These are phyloP conservation scores for Cygnus buccinator DNA, from an alignment of 2,113 vertebrate genomes.

Conservation along the genomic window DNA sequence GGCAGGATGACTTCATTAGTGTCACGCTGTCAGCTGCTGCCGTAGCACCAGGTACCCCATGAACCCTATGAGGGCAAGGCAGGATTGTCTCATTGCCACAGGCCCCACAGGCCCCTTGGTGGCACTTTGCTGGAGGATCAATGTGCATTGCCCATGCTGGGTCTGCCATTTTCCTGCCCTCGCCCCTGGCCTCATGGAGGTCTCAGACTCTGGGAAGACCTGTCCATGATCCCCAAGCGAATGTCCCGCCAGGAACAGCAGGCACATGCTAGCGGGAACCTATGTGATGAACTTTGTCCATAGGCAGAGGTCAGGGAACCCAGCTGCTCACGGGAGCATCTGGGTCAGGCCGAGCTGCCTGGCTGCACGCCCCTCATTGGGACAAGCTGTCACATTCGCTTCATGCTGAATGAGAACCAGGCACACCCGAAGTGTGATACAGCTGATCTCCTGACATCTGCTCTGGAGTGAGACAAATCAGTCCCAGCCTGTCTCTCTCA, in stretches of 20 bases:
- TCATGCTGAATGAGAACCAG: background rate
- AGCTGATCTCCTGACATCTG: conserved; percentile 34
- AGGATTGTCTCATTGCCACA: background rate
- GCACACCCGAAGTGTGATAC: background rate
- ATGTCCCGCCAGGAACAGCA: background rate
- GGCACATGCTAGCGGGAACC: rapidly evolving
- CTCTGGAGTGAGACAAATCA: background rate
- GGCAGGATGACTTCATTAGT: background rate
- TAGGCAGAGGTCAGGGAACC: background rate
- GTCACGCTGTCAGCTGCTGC: background rate
- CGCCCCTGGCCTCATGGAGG: background rate
- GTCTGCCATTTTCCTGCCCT: background rate
- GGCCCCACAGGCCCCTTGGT: background rate
- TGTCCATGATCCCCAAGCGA: background rate
- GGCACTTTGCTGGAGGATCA: background rate
- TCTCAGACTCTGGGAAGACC: background rate
- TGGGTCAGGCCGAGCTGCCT: background rate
- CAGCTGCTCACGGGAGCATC: rapidly evolving
- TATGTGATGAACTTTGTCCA: background rate
- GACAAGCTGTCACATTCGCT: background rate
- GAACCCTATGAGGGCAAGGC: rapidly evolving
- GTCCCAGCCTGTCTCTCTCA: background rate
- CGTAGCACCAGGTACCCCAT: background rate
- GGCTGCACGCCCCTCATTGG: background rate
- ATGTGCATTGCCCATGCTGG: background rate